phyloP scores from a whole-genome alignment of 2,113 vertebrate genomes.

The Dromas ardeola region DNA sequence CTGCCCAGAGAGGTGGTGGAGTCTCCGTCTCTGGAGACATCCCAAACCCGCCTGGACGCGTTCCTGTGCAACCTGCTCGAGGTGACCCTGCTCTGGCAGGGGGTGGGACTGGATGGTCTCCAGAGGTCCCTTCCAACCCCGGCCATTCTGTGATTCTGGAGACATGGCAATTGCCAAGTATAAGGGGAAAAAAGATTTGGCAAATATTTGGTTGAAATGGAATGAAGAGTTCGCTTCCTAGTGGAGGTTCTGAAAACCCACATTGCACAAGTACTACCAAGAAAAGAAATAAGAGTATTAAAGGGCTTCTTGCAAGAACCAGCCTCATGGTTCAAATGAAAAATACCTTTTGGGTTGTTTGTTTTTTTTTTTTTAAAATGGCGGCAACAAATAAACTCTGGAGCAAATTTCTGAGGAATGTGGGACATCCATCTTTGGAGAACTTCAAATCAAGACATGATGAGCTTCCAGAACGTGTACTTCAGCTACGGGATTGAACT shows the following conservation, averaged over 20 bases:
- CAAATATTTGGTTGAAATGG: not conserved
- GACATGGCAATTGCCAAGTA: fast-evolving
- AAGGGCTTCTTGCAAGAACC: not conserved
- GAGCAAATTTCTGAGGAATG: not conserved
- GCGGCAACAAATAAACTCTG: not conserved
- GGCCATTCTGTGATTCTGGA: too few species aligned
- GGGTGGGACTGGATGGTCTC: too few species aligned
- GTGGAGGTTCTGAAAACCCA: not conserved
- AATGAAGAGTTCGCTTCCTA: not conserved
- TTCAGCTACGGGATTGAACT: not conserved
- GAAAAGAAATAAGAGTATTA: not conserved
- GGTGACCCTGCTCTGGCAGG: too few species aligned
- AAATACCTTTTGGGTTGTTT: not conserved
- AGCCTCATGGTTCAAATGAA: not conserved
- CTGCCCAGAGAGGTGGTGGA: too few species aligned
- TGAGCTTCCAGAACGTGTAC: not conserved
- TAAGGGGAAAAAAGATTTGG: not conserved
- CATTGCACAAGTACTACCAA: not conserved
- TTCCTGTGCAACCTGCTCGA: too few species aligned
- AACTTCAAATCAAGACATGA: not conserved
- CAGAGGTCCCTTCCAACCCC: too few species aligned
- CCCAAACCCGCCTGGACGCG: too few species aligned
- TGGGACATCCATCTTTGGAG: too few species aligned
- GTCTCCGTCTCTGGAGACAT: too few species aligned
- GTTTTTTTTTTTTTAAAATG: not conserved